Evolutionary conservation across 2,797 vertebrate genomes (phyloP).

Genomic region (Neosilurus hyrtlii): DNA sequence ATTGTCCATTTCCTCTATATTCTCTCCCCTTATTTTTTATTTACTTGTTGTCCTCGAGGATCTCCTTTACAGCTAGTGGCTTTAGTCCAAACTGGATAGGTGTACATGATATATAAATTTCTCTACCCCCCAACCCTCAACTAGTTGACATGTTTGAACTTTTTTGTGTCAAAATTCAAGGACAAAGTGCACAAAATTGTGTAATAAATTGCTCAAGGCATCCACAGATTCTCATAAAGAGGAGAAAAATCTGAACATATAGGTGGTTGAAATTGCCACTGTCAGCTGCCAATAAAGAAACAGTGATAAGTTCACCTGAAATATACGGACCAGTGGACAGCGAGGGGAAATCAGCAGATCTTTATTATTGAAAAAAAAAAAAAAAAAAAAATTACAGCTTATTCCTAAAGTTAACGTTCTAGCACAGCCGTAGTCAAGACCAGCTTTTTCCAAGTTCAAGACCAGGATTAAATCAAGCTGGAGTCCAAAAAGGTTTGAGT

Average conservation of each 20-base stretch:
- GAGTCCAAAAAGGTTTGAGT: too few relatives aligned
- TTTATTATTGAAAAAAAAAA: too few relatives aligned
- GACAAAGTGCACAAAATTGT: neutral
- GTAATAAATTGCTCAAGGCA: neutral
- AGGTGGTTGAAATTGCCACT: constrained; percentile 8
- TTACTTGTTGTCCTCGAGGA: constrained; percentile 1
- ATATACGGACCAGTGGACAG: neutral
- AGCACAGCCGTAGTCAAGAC: too few relatives aligned
- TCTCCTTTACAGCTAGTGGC: constrained; percentile 5
- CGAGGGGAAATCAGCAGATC: neutral
- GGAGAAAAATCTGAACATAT: neutral
- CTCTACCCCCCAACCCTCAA: neutral
- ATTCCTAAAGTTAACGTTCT: too few relatives aligned
- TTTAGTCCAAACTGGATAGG: neutral
- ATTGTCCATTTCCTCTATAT: neutral
- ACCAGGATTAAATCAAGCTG: too few relatives aligned
- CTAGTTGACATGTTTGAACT: neutral
- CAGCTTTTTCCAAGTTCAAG: too few relatives aligned
- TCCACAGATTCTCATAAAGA: neutral
- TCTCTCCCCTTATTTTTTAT: neutral
- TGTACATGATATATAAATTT: neutral
- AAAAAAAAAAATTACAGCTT: too few relatives aligned
- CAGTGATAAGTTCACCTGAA: neutral
- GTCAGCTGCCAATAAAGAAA: neutral
- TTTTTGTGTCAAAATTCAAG: neutral